Base-by-base conservation (phyloP, 2,113 vertebrate genomes). In the Hippocampus abdominalis region DNA sequence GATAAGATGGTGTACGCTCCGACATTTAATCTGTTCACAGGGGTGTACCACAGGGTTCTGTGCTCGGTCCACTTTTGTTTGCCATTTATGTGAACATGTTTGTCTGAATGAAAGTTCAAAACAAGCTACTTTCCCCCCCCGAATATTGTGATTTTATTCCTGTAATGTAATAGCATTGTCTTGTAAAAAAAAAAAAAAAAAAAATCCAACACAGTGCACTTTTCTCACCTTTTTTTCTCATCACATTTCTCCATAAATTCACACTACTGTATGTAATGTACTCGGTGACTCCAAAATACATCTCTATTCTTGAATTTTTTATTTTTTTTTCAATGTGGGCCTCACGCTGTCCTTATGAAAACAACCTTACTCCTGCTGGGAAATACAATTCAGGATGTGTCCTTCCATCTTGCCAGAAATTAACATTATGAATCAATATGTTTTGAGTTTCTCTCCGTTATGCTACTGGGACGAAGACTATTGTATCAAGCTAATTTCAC, bases 401-500 rank as follows among this genome's bases (percentile, higher is more conserved):
- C 71, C 61, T 73, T 65, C 51, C 4, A 8, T 54, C 51, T 18
- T 75, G 49, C 70, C 46, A 80, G 68, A 73, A 72, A 70, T 67
- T 20, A 18, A 71, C 13, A n/a, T 20, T 20, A 42, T 63, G 20
- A 63, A 29, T 42, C 21, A 63, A 40, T 44, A 3, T 64, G 39
- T 27, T 25, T 44, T 61, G 71, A 76, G 83, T 87, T 83, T 72
- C 81, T 83, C 80, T 83, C 82, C 82, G 78, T 83, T 65, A 27
- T 46, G 27, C 18, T 20, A 60, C 18, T 1, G 63, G n/a, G 23
- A 13, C 42, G 11, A 8, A 46, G 21, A 64, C 72, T 73, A 74
- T 76, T 67, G 82, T 80, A 74, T 82, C 77, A 66, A 70, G 74
- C 71, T 66, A 60, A 63, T 76, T 83, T 70, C 40, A 57, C 79